phyloP scores from a whole-genome alignment of 2,113 vertebrate genomes.

The Hippopotamus amphibius region DNA sequence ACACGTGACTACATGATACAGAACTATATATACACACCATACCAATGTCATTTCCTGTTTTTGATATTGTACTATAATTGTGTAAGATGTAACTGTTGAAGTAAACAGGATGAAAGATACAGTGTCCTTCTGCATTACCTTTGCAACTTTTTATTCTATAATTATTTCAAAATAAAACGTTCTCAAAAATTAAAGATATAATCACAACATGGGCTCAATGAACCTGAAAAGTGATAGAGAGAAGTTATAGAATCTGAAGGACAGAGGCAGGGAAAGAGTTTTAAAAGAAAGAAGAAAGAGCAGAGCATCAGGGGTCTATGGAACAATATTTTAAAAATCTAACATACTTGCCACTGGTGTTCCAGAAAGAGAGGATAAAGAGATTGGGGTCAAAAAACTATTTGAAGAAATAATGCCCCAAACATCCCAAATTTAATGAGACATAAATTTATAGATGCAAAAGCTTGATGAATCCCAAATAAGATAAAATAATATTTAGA shows the following conservation, averaged over 20 bases:
- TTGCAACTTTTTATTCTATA: not conserved
- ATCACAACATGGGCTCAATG: not conserved
- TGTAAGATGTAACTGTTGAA: not conserved
- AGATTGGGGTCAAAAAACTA: not conserved
- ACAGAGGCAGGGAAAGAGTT: not conserved
- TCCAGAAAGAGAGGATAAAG: not conserved
- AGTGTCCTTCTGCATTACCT: not conserved
- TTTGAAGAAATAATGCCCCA: not conserved
- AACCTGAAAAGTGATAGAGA: not conserved
- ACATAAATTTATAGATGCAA: not conserved
- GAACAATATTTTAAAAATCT: not conserved
- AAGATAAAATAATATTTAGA: not conserved
- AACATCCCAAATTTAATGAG: not conserved
- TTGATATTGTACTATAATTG: not conserved
- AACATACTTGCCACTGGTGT: not conserved
- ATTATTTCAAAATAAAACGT: not conserved
- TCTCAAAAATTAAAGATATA: not conserved
- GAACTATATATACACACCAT: not conserved
- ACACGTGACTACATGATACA: not conserved
- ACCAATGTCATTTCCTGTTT: not conserved
- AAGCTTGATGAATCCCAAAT: not conserved
- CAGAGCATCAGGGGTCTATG: not conserved
- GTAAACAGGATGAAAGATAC: not conserved
- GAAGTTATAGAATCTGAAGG: not conserved
- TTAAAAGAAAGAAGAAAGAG: not conserved